These are phyloP conservation scores for Lateolabrax maculatus DNA, from an alignment of 2,797 vertebrate species.

Conservation along the genomic window DNA sequence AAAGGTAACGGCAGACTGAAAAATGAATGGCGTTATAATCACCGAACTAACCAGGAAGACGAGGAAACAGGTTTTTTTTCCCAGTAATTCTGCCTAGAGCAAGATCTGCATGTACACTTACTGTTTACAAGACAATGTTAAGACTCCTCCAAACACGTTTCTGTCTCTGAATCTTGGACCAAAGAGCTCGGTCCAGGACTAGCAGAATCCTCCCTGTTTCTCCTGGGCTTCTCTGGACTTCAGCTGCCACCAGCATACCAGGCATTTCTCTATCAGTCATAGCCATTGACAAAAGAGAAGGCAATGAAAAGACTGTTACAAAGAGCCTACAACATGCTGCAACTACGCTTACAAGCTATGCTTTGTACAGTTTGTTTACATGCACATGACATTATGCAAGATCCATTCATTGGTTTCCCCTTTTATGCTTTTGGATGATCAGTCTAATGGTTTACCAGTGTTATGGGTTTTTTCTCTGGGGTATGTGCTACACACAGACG, in stretches of 20 bases:
- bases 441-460: slow-evolving; percentile 44
- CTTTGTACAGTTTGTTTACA: slow-evolving; percentile 79
- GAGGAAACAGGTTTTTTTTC: slow-evolving; percentile 3
- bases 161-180: slow-evolving; percentile 68
- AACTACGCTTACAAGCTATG: slow-evolving; percentile 70
- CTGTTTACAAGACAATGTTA: slow-evolving; percentile 75
- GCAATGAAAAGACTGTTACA: slow-evolving; percentile 74
- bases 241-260: slow-evolving; percentile 80
- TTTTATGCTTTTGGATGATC: slow-evolving; percentile 33
- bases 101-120: slow-evolving; percentile 66
- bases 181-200: slow-evolving; percentile 68
- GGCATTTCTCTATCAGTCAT: slow-evolving; percentile 72
- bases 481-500: slow-evolving; percentile 35
- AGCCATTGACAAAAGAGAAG: slow-evolving; percentile 66
- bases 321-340: slow-evolving; percentile 79
- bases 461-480: slow-evolving; percentile 22
- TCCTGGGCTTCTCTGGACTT: slow-evolving; percentile 57
- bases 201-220: slow-evolving; percentile 55
- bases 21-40: slow-evolving; percentile 4
- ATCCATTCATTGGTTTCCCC: slow-evolving; percentile 30
- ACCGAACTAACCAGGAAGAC: slow-evolving; percentile 5
- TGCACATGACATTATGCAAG: slow-evolving; percentile 76
- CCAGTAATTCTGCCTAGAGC: slow-evolving; percentile 37
- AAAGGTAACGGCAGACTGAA: slow-evolving; percentile 8
- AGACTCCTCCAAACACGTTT: slow-evolving; percentile 44